phyloP scores from a whole-genome alignment of 2,113 vertebrate species.

The Myiozetetes cayanensis region DNA sequence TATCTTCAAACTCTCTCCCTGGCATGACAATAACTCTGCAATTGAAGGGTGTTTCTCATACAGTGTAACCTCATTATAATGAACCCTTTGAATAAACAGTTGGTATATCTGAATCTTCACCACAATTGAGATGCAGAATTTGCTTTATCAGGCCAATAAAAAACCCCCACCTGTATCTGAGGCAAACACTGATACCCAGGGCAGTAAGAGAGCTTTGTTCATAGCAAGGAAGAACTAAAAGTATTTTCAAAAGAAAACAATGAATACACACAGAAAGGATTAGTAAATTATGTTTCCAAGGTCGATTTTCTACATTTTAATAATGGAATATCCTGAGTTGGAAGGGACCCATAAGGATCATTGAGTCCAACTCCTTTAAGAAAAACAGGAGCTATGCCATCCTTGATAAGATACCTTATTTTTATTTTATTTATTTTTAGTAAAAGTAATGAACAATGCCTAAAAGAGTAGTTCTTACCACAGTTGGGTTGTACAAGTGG shows the following conservation, averaged over 20 bases:
- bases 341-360: background rate
- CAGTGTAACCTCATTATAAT: background rate
- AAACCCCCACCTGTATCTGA: background rate
- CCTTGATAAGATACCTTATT: background rate
- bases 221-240: background rate
- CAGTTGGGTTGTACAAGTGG: rapidly evolving
- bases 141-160: background rate
- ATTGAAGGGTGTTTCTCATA: background rate
- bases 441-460: background rate
- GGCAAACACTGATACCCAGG: background rate
- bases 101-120: background rate
- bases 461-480: background rate
- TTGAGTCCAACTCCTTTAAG: background rate
- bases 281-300: background rate
- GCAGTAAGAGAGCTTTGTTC: background rate
- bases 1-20: background rate
- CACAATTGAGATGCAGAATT: background rate
- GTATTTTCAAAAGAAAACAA: background rate
- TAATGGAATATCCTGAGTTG: background rate
- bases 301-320: background rate
- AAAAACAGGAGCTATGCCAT: background rate
- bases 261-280: background rate
- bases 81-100: background rate
- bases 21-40: background rate
- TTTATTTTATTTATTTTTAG: background rate